phyloP scores from a whole-genome alignment of 2,888 invertebrate species.

The Sinelater perroti region DNA sequence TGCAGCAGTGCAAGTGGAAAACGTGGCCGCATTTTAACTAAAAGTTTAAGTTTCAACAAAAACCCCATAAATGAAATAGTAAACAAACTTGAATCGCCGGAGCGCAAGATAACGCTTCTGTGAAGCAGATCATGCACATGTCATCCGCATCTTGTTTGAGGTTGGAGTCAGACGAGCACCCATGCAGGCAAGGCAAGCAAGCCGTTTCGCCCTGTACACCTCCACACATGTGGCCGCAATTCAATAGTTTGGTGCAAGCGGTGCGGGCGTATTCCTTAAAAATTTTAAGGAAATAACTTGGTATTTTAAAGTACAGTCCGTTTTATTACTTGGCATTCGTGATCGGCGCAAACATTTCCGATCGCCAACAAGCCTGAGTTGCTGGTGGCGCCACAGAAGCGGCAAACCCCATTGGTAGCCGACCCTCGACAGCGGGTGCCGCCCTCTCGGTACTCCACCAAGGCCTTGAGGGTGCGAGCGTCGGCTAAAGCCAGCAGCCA shows the following conservation, averaged over 20 bases:
- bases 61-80: no score
- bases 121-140: conserved; percentile 99
- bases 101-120: conserved; percentile 94
- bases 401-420: conserved; percentile 74
- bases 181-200: conserved; percentile 91
- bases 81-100: conserved; percentile 83
- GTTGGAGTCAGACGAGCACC: conserved; percentile 68
- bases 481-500: conserved; percentile 95
- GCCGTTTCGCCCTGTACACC: conserved; percentile 86
- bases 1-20: conserved; percentile 93
- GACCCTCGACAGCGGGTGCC: conserved; percentile 65
- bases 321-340: conserved; percentile 85
- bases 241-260: conserved; percentile 83
- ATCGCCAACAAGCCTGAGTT: conserved; percentile 86
- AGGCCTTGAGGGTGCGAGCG: conserved; percentile 88
- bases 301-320: conserved; percentile 1
- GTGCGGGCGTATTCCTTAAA: conserved; percentile 76
- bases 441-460: conserved; percentile 90
- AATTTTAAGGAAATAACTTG: conserved; percentile 1
- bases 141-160: conserved; percentile 97
- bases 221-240: conserved; percentile 93
- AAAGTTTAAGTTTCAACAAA: conserved; percentile 40
- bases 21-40: conserved; percentile 94
- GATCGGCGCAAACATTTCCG: conserved; percentile 92
- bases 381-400: conserved; percentile 90